Evolutionary conservation across 2,113 vertebrate genomes (phyloP), one percentile per base, ranked within the genome.

Genomic region (Podilymbus podiceps): DNA sequence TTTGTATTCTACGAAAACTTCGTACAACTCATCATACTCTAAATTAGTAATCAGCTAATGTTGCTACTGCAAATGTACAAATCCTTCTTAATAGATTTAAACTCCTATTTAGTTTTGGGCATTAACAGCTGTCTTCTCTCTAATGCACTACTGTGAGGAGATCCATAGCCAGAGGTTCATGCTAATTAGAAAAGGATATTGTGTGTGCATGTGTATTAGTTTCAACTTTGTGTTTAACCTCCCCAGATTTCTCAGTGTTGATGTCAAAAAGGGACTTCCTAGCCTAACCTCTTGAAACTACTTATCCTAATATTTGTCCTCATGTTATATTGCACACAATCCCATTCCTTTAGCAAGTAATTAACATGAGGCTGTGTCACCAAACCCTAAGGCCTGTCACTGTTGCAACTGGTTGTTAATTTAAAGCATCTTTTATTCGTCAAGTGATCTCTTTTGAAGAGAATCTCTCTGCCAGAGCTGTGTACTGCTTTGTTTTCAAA

Each of bases 401-500:
- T 97, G 88, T 71, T 90, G 68, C 68, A 85, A 71, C 53, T 71
- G 77, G 81, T 89, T 87, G 88, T 69, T 95, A 96, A 97, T 93
- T 94, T 94, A 87, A 90, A 95, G 76, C 90, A 95, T 91, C 66
- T 93, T 94, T 72, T 80, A 74, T 91, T 95, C 89, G 90, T 90
- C 49, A 2, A 85, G 90, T 93, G 68, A 81, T 96, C 62, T 93
- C 92, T 95, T 95, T 93, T 95, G 90, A 97, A 73, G 69, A 91
- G 73, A 56, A 79, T 74, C 83, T 94, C 77, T 95, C 25, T 96
- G 68, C 66, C 90, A 66, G 89, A 76, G 46, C 91, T 96, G 59
- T 94, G 68, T 95, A 91, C 69, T 42, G 94, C 83, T 96, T 97
- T 88, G 81, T 97, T 97, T 97, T 90, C 64, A 73, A 55, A 95